These are phyloP conservation scores for Nyctibius bracteatus DNA, from an alignment of 2,113 vertebrate species.

Conservation along the genomic window DNA sequence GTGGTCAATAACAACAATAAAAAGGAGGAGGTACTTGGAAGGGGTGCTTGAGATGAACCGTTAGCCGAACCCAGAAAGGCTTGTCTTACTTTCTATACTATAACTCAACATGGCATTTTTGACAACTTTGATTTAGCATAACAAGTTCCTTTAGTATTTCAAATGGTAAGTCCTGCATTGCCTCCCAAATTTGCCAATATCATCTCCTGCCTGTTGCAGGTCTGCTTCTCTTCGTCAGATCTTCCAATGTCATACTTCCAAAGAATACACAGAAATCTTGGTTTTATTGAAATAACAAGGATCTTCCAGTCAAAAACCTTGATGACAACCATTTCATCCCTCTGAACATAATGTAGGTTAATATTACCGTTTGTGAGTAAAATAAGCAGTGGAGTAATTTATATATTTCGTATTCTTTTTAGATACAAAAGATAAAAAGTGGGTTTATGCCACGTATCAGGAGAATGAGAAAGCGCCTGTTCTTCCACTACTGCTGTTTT, in stretches of 20 bases:
- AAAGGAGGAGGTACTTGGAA: neutral
- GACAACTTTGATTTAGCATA: neutral
- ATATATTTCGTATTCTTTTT: neutral
- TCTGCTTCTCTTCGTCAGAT: neutral
- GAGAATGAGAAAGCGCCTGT: neutral
- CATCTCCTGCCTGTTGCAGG: neutral
- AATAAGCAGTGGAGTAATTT: neutral
- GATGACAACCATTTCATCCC: neutral
- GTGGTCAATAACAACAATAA: neutral
- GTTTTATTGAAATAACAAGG: neutral
- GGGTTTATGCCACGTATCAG: neutral
- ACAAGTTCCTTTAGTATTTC: neutral
- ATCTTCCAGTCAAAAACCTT: neutral
- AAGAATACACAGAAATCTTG: neutral
- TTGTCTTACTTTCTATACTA: neutral
- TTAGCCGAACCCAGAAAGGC: neutral
- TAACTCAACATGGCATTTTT: neutral
- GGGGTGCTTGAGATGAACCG: neutral
- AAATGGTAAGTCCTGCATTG: neutral
- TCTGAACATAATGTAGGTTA: neutral
- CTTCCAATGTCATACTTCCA: neutral
- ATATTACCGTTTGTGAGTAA: neutral
- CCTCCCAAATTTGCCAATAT: neutral
- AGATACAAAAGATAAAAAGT: neutral
- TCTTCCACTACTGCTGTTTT: neutral